phyloP scores from a whole-genome alignment of 2,888 invertebrate species.

The Plagodis pulveraria region DNA sequence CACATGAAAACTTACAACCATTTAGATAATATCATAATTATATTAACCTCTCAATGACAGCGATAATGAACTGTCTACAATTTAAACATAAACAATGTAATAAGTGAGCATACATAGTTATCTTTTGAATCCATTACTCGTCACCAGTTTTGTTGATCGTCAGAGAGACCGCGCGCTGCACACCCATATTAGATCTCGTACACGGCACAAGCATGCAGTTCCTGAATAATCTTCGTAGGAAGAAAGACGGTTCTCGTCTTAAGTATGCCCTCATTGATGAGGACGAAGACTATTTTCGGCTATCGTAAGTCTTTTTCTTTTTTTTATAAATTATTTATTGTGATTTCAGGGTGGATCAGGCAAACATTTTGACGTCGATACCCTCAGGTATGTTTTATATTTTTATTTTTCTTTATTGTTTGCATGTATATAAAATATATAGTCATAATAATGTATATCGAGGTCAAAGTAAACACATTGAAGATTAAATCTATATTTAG shows the following conservation, averaged over 20 bases:
- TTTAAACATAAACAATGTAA: slow-evolving; percentile 48
- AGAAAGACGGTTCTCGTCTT: slow-evolving; percentile 14
- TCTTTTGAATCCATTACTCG: slow-evolving; percentile 23
- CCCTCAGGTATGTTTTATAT: slow-evolving; percentile 31
- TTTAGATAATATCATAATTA: slow-evolving; percentile 33
- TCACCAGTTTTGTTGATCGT: slow-evolving; percentile 11
- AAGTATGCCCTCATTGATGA: slow-evolving; percentile 23
- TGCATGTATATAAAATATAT: background rate
- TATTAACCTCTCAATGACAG: slow-evolving; percentile 38
- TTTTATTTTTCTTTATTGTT: background rate
- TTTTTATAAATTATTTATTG: slow-evolving; percentile 15
- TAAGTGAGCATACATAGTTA: slow-evolving; percentile 53
- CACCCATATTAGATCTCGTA: slow-evolving; percentile 28
- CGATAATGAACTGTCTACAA: slow-evolving; percentile 40
- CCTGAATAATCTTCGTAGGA: slow-evolving; percentile 18
- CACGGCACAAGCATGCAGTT: slow-evolving; percentile 24
- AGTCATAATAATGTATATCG: no score
- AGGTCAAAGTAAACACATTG: no score
- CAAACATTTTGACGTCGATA: slow-evolving; percentile 44
- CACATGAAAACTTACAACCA: slow-evolving; percentile 27
- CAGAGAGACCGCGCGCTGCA: slow-evolving; percentile 1
- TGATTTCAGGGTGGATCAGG: slow-evolving; percentile 43
- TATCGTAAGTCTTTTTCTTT: slow-evolving; percentile 29
- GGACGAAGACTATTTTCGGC: slow-evolving; percentile 17
- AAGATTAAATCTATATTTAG: no score